Percentiles rank a stretch among this genome's conserved stretches.
These are phyloP conservation scores for Heliocidaris tuberculata DNA, from an alignment of 35 echinoderm and acorn worm genomes.

Conservation along the genomic window DNA sequence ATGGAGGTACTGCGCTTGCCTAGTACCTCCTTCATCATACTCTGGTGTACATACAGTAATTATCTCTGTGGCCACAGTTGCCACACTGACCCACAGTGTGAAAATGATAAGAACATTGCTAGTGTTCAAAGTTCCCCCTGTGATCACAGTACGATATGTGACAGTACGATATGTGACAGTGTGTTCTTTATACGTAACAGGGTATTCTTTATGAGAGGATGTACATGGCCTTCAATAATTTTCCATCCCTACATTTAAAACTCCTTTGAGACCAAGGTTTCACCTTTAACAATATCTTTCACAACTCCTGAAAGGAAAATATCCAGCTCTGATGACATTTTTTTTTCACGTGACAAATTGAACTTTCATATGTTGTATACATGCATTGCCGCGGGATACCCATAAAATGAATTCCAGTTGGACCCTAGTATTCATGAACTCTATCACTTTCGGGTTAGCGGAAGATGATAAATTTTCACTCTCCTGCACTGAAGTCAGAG, in stretches of 20 bases:
- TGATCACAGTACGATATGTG: no score
- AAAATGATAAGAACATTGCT: no score
- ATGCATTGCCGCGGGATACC: neutral
- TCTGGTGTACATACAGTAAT: no score
- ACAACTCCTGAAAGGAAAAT: neutral
- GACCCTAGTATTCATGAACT: neutral
- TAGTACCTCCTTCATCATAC: no score
- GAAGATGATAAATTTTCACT: constrained; percentile 3
- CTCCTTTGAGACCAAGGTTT: neutral
- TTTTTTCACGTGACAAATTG: neutral
- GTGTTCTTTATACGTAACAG: no score
- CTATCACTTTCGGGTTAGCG: neutral
- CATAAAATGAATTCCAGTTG: neutral
- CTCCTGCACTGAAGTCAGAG: neutral
- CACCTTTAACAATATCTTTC: neutral
- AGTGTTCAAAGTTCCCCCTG: no score
- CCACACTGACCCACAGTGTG: no score
- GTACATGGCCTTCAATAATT: no score
- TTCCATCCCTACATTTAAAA: neutral
- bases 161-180: no score
- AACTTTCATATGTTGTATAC: neutral
- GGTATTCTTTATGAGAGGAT: no score
- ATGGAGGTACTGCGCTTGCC: no score
- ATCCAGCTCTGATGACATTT: neutral
- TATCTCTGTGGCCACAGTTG: no score